Conservation (phyloP, 2,888 invertebrate species). For the Chymomyza amoena region DNA sequence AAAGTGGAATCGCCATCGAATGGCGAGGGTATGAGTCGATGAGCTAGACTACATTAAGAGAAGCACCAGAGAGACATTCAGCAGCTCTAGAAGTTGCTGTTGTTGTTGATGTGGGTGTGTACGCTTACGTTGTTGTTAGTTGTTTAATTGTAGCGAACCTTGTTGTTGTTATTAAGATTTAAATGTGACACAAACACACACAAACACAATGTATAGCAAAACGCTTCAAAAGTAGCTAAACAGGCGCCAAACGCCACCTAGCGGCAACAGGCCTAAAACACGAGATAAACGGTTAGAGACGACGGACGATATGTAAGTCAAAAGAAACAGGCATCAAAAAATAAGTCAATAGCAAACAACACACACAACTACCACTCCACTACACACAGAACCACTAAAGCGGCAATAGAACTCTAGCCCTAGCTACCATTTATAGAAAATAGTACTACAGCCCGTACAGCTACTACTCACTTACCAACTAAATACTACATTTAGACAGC, state of each 20-base stretch:
- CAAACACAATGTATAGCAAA: conserved; percentile 38
- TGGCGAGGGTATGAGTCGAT: conserved; percentile 71
- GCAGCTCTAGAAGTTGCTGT: neutral
- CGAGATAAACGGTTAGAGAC: neutral
- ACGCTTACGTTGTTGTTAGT: conserved; percentile 74
- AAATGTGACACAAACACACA: conserved; percentile 46
- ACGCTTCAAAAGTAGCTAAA: conserved; percentile 53
- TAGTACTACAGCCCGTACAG: neutral
- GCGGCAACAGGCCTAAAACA: neutral
- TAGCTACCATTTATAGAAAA: neutral
- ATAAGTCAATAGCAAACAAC: neutral
- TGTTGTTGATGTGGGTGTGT: conserved; percentile 50
- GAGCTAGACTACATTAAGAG: conserved; percentile 68
- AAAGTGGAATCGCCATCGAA: conserved; percentile 70
- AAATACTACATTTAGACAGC: neutral
- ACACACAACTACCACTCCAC: neutral
- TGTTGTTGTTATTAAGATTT: conserved; percentile 65
- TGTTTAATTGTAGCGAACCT: conserved; percentile 74
- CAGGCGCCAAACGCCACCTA: neutral
- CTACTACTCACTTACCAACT: neutral
- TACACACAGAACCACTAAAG: neutral
- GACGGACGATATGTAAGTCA: conserved; percentile 1
- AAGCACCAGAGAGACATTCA: neutral
- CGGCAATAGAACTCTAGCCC: neutral
- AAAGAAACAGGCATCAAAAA: neutral